Evolutionary conservation across 2,113 vertebrate genomes (phyloP).

Genomic region (Hemiprocne comata): DNA sequence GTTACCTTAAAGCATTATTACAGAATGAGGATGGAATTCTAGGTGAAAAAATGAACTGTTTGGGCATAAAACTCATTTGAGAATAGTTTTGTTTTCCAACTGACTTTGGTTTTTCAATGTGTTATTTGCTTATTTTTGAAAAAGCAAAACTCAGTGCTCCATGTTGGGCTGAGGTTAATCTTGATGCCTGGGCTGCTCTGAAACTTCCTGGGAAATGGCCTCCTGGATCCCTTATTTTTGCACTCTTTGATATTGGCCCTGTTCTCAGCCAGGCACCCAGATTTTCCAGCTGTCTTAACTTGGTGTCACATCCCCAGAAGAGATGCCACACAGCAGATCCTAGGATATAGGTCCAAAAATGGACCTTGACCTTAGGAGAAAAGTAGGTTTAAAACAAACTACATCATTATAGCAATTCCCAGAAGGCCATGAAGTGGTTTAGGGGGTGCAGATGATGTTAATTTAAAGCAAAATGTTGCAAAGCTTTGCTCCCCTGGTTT

Average conservation of each 20-base stretch:
- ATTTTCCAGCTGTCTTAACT: background rate
- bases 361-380: background rate
- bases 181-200: background rate
- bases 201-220: background rate
- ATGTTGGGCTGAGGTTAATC: background rate
- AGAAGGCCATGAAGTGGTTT: background rate
- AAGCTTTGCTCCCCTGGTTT: background rate
- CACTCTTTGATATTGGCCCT: background rate
- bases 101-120: background rate
- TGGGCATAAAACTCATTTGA: background rate
- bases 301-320: background rate
- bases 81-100: background rate
- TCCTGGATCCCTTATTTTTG: background rate
- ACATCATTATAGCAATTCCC: background rate
- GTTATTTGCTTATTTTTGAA: background rate
- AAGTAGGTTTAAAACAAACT: background rate
- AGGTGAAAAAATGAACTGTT: background rate
- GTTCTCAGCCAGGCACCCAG: background rate
- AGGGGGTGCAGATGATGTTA: background rate
- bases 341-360: background rate
- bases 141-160: background rate
- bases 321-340: background rate
- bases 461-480: background rate
- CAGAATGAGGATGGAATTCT: background rate
- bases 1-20: background rate